A percentile compares a stretch with the other conserved stretches of the same genome.
These are phyloP conservation scores for Rhagonycha lutea DNA, from an alignment of 2,888 invertebrate species.

Conservation along the genomic window DNA sequence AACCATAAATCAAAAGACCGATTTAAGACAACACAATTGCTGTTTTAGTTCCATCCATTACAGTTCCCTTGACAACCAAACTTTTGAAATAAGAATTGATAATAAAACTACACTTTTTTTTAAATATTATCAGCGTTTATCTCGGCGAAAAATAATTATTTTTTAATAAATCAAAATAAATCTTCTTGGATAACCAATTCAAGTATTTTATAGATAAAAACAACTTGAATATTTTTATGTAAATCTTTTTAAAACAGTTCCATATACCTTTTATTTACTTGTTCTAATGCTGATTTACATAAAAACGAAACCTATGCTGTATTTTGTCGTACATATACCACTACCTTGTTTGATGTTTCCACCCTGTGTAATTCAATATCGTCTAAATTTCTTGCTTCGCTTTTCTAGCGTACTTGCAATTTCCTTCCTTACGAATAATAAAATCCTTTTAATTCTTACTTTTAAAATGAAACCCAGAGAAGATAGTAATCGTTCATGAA, in stretches of 20 bases:
- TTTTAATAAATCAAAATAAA: neutral
- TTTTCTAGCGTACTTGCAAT: neutral
- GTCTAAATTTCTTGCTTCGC: neutral
- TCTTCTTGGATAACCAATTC: neutral
- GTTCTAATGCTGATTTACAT: neutral
- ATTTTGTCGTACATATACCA: neutral
- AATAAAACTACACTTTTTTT: constrained; percentile 5
- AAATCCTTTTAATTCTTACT: neutral
- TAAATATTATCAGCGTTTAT: neutral
- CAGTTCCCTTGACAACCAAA: constrained; percentile 31
- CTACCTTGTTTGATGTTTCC: neutral
- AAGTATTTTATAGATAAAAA: neutral
- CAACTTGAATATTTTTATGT: neutral
- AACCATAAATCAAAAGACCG: constrained; percentile 45
- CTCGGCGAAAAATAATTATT: neutral
- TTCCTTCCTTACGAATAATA: neutral
- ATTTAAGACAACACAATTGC: constrained; percentile 45
- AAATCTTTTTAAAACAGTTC: neutral
- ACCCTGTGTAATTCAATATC: neutral
- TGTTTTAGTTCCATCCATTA: constrained; percentile 43
- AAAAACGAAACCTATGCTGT: neutral
- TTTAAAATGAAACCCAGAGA: neutral
- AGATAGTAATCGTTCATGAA: neutral
- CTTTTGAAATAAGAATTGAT: constrained; percentile 20
- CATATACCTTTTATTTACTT: neutral